phyloP scores from a whole-genome alignment of 1,140 invertebrate genomes.

The Rhopalosiphum padi region DNA sequence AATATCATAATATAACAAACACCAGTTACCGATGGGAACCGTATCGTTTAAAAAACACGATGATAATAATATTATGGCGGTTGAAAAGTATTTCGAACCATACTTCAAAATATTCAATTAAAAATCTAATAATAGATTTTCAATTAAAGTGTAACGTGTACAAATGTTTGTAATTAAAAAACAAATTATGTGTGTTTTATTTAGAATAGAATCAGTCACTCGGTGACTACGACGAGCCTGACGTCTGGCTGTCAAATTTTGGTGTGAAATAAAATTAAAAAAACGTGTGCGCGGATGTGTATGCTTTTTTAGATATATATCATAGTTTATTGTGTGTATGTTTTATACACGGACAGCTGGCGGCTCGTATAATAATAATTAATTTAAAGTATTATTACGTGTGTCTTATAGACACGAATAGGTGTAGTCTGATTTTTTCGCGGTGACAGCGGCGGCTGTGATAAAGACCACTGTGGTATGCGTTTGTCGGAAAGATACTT shows the following conservation, averaged over 20 bases:
- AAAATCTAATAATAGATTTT: conserved; percentile 3
- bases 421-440: neutral
- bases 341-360: neutral
- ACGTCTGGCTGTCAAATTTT: neutral
- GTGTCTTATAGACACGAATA: neutral
- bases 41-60: neutral
- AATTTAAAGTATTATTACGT: conserved; percentile 9
- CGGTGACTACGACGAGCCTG: neutral
- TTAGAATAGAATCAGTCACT: neutral
- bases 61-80: neutral
- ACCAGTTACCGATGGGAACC: neutral
- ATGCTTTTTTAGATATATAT: neutral
- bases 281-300: neutral
- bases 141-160: neutral
- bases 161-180: neutral
- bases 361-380: neutral
- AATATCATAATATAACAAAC: neutral
- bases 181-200: neutral
- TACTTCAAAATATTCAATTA: conserved; percentile 4
- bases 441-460: neutral
- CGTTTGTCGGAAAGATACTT: neutral
- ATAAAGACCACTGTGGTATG: neutral
- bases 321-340: neutral
- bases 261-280: neutral
- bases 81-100: neutral